Conservation (phyloP, 2,888 invertebrate genomes). For the Nasonia oneida region DNA sequence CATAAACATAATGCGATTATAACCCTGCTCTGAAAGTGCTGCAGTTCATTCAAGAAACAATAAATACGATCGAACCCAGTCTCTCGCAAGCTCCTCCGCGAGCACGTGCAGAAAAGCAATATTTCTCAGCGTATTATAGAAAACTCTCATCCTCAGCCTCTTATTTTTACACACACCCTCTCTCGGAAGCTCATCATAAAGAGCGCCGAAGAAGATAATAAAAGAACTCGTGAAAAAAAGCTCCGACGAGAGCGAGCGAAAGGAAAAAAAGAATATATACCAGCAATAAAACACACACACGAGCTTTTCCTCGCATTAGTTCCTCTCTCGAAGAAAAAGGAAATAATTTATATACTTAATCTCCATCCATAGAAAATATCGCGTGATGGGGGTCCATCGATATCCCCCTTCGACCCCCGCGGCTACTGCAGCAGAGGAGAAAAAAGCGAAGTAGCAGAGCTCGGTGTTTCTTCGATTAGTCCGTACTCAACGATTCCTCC, state of each 20-base stretch:
- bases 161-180: neutral
- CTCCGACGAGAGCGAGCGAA: neutral
- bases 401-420: neutral
- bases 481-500: neutral
- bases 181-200: conserved; percentile 5
- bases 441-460: neutral
- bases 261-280: neutral
- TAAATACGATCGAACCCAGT: neutral
- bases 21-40: too few relatives aligned
- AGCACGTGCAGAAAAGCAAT: neutral
- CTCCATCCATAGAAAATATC: conserved; percentile 42
- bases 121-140: neutral
- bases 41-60: neutral
- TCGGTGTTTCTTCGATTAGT: conserved; percentile 29
- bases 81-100: too few relatives aligned
- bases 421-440: neutral
- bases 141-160: neutral
- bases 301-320: conserved; percentile 27
- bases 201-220: neutral
- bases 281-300: conserved; percentile 33
- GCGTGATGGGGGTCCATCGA: conserved; percentile 50
- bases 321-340: neutral
- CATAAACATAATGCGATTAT: too few relatives aligned
- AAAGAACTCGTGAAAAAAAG: neutral
- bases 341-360: conserved; percentile 52